Base-by-base conservation (phyloP, 1,140 invertebrate genomes). In the Pogonus chalceus region DNA sequence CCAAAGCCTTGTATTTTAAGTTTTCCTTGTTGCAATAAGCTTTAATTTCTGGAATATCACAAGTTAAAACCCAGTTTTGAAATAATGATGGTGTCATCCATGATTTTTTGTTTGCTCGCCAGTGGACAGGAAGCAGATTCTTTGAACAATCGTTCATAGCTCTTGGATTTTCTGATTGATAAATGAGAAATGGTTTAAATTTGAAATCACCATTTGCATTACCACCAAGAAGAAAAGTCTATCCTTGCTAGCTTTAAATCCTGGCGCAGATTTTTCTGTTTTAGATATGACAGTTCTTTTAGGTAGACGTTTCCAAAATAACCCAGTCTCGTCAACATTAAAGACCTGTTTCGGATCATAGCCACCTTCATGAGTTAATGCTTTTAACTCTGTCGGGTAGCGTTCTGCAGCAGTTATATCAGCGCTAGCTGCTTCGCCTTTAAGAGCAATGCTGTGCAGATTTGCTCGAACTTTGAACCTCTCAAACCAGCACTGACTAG, bases 291-390 rank as follows among this genome's bases (percentile, higher is more conserved):
- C 72, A 37, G 68, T 73, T 55, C 63, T 54, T 56, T 59, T 62
- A 52, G 72, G 69, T 66, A 76, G 70, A 58, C 61, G 72, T 61
- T 74, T 76, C 69, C 73, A 75, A 61, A 67, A 74, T 1, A 74
- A 54, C 22, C 59, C 66, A 35, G 66, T 72, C 61, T 74, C 68
- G 57, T 71, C 59, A 39, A 63, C 60, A 60, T 69, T 73, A 58
- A 73, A 72, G 35, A 74, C 62, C 58, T 71, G 67, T 51, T 74
- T 56, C 23, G 60, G 53, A 31, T 56, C 57, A 56, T 65, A 69
- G 31, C 56, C 53, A 46, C 59, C 59, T 39, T 62, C 54, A 20
- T 60, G 43, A 46, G 70, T 64, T 51, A 63, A 65, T 56, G 54
- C 31, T 46, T 35, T 54, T 46, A 66, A 61, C 23, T 58, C 18